Evolutionary conservation across 2,797 vertebrate genomes (phyloP).

Genomic region (Neosilurus mollespiculum): DNA sequence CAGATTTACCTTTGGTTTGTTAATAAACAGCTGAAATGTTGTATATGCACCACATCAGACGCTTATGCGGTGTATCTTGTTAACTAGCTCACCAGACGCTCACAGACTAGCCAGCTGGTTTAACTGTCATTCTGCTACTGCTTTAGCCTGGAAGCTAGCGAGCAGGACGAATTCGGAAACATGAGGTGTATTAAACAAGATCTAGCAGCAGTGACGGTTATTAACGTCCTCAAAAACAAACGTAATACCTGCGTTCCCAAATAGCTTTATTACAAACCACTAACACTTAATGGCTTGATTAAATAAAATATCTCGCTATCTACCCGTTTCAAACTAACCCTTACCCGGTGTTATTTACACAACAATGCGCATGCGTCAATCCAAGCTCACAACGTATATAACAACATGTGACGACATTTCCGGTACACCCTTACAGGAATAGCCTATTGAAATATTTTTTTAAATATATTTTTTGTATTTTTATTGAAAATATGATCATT

Average conservation of each 20-base stretch:
- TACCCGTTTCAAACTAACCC: conserved; percentile 23
- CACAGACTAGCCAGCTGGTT: conserved; percentile 10
- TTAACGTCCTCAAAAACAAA: neutral
- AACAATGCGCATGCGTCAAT: conserved; percentile 65
- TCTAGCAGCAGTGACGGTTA: neutral
- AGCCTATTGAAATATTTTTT: neutral
- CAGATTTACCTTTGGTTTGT: neutral
- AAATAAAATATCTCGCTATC: neutral
- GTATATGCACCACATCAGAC: neutral
- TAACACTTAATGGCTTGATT: neutral
- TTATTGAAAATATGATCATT: neutral
- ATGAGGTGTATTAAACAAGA: neutral
- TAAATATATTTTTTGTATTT: neutral
- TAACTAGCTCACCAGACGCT: neutral
- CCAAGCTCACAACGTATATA: neutral
- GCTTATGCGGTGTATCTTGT: neutral
- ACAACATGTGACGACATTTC: neutral
- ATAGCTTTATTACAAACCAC: neutral
- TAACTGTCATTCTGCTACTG: conserved; percentile 28
- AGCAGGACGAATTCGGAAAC: conserved; percentile 23
- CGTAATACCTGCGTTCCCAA: neutral
- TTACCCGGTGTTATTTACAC: conserved; percentile 71
- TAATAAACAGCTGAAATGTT: neutral
- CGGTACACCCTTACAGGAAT: neutral
- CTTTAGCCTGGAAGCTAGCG: conserved; percentile 14